A percentile compares a stretch with the other conserved stretches of the same genome.
phyloP scores from a whole-genome alignment of 1,140 invertebrate species.

The Hermetia illucens region DNA sequence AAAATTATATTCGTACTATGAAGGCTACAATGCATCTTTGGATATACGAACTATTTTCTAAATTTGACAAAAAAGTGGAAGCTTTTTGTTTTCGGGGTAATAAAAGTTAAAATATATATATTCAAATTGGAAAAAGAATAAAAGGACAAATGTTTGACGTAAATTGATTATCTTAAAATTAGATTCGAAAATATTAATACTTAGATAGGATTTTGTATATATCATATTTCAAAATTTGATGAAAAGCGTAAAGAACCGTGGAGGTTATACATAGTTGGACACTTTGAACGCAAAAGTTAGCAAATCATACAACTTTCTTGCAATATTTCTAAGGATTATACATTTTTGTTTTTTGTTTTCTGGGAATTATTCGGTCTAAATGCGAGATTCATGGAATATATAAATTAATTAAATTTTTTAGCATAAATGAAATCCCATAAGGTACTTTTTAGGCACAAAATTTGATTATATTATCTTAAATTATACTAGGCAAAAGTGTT shows the following conservation, averaged over 20 bases:
- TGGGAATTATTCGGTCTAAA: no score
- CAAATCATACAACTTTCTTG: constrained; percentile 13
- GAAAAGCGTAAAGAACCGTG: not conserved
- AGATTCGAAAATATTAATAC: constrained; percentile 2
- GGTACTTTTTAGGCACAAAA: constrained; percentile 11
- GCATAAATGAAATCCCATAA: constrained; percentile 11
- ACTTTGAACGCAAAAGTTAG: constrained; percentile 8
- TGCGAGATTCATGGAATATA: not conserved
- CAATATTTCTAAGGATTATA: no score
- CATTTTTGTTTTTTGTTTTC: no score
- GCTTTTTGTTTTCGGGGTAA: not conserved
- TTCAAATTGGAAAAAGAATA: not conserved
- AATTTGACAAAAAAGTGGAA: not conserved
- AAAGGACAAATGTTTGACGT: constrained; percentile 7
- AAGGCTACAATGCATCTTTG: no score
- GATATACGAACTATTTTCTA: not conserved
- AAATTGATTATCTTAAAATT: constrained; percentile 14
- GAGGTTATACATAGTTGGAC: constrained; percentile 13
- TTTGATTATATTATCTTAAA: constrained; percentile 20
- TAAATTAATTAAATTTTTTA: constrained; percentile 2
- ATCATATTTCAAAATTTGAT: constrained; percentile 16
- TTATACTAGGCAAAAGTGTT: constrained; percentile 5
- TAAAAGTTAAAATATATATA: not conserved
- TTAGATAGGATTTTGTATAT: constrained; percentile 21
- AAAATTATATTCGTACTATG: no score